Evolutionary conservation across 2,797 vertebrate genomes (phyloP).

Genomic region (Sylvia borin): DNA sequence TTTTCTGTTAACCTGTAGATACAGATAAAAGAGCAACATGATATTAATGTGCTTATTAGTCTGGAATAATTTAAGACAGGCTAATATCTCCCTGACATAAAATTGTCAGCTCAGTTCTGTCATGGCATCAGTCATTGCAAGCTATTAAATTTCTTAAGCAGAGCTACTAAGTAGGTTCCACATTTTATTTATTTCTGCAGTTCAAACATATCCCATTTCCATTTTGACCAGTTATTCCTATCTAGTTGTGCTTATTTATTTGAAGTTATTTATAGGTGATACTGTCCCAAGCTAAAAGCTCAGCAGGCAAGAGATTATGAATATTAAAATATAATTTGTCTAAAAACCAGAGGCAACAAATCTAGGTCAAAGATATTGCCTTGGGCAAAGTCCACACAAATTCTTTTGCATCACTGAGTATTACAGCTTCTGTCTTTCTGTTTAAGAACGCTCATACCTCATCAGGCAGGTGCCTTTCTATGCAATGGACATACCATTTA

Average conservation of each 20-base stretch:
- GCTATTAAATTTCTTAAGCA: conserved; percentile 30
- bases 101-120: conserved; percentile 51
- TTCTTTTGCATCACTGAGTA: conserved; percentile 42
- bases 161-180: background rate
- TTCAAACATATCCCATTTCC: background rate
- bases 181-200: background rate
- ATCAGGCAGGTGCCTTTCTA: background rate
- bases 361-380: conserved; percentile 46
- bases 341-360: conserved; percentile 34
- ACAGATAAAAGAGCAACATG: background rate
- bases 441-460: background rate
- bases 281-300: background rate
- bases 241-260: background rate
- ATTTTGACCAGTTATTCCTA: background rate
- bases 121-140: conserved; percentile 43
- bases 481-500: background rate
- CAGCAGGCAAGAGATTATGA: background rate
- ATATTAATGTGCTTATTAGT: conserved; percentile 47
- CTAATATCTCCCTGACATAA: conserved; percentile 50
- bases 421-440: background rate
- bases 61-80: conserved; percentile 44
- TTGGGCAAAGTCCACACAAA: conserved; percentile 21
- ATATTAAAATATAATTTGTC: conserved; percentile 41
- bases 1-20: conserved; percentile 9
- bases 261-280: conserved; percentile 35